Conservation (phyloP, 2,888 invertebrate species). For the Phania funesta region DNA sequence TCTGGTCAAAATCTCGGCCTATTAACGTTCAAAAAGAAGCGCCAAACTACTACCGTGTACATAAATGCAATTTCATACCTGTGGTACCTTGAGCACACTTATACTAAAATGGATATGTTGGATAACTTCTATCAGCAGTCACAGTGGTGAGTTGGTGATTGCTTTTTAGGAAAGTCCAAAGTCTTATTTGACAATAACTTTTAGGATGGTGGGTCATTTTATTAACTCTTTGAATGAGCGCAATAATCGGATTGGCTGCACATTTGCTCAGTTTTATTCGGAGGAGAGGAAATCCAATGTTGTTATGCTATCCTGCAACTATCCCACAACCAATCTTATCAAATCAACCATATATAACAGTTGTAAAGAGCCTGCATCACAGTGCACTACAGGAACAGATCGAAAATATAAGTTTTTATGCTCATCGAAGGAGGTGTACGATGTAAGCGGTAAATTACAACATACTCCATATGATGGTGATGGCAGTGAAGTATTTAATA, state of each 20-base stretch:
- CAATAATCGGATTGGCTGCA: conserved; percentile 71
- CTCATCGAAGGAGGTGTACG: conserved; percentile 23
- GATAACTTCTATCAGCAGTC: not conserved
- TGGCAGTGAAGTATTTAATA: conserved; percentile 6
- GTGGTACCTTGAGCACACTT: conserved; percentile 1
- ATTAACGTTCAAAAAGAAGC: conserved; percentile 29
- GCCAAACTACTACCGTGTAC: not conserved
- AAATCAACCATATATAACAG: conserved; percentile 71
- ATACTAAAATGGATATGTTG: not conserved
- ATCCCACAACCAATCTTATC: conserved; percentile 71
- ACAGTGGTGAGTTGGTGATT: not conserved
- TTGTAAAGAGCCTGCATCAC: conserved; percentile 58
- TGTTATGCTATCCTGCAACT: conserved; percentile 72
- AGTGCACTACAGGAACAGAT: conserved; percentile 16
- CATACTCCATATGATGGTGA: conserved; percentile 36
- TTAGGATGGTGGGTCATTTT: conserved; percentile 72
- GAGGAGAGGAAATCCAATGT: conserved; percentile 23
- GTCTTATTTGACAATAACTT: conserved; percentile 33
- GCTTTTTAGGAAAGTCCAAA: no score
- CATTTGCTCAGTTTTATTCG: conserved; percentile 67
- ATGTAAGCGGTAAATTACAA: not conserved
- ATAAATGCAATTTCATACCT: not conserved
- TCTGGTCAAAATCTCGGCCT: conserved; percentile 72
- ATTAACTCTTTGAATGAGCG: conserved; percentile 72
- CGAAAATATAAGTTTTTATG: conserved; percentile 40